These are phyloP conservation scores for Rhodinocichla rosea DNA, from an alignment of 2,113 vertebrate genomes.

Conservation along the genomic window DNA sequence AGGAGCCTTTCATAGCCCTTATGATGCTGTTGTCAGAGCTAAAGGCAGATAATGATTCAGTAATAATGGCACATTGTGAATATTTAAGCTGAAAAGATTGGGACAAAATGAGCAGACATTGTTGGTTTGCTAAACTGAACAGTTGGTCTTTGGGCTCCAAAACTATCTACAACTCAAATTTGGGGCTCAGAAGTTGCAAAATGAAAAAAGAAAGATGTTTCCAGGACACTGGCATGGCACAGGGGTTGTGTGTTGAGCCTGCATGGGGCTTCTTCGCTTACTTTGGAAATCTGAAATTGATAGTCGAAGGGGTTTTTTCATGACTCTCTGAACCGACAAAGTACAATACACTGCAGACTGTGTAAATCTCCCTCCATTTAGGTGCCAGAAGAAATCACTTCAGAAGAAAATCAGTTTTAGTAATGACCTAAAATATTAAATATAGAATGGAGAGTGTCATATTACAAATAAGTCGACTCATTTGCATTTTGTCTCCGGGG, in stretches of 20 bases:
- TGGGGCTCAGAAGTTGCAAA: constrained; percentile 66
- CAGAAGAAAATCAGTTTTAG: constrained; percentile 60
- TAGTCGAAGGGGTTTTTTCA: neutral
- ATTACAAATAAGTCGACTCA: constrained; percentile 61
- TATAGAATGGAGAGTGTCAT: constrained; percentile 62
- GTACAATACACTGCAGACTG: constrained; percentile 18
- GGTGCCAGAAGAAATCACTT: constrained; percentile 55
- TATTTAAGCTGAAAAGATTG: constrained; percentile 85
- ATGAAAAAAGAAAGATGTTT: constrained; percentile 54
- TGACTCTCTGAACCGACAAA: constrained; percentile 31
- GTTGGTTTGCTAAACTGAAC: constrained; percentile 79
- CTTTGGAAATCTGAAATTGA: constrained; percentile 51
- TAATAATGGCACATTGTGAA: constrained; percentile 92
- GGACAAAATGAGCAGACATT: constrained; percentile 82
- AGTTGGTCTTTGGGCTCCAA: constrained; percentile 77
- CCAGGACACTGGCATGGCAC: constrained; percentile 22
- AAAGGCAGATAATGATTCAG: constrained; percentile 91
- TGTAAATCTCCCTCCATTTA: constrained; percentile 55
- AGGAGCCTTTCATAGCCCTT: constrained; percentile 86
- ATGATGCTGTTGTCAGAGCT: constrained; percentile 89
- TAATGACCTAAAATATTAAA: constrained; percentile 63
- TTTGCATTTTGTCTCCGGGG: constrained; percentile 67
- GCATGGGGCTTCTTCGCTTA: constrained; percentile 16
- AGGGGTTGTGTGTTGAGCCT: constrained; percentile 1
- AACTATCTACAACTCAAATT: constrained; percentile 70